A percentile compares a stretch with the other conserved stretches of the same genome.
These are phyloP conservation scores for Dinothrombium tinctorium DNA, from an alignment of 1,140 invertebrate species.

Conservation along the genomic window DNA sequence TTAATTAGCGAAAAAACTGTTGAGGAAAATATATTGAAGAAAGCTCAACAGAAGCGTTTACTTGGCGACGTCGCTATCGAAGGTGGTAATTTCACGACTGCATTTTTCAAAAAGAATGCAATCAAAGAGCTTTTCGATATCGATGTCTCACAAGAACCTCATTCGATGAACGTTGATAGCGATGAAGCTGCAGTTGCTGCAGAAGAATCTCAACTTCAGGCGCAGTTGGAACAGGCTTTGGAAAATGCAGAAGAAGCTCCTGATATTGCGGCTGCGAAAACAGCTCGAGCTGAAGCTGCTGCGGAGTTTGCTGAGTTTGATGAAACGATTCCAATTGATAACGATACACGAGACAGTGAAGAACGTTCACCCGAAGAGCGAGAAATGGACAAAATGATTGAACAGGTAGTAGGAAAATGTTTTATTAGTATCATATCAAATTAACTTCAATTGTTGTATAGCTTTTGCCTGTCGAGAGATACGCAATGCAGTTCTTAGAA, in stretches of 20 bases:
- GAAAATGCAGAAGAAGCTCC: conserved; percentile 81
- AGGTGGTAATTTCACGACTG: conserved; percentile 94
- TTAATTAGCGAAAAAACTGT: conserved; percentile 88
- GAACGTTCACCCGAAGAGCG: conserved; percentile 54
- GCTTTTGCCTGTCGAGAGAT: conserved; percentile 71
- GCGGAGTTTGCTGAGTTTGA: conserved; percentile 89
- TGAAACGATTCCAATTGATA: conserved; percentile 74
- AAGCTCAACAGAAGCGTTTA: conserved; percentile 89
- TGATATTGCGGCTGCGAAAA: conserved; percentile 69
- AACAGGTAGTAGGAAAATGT: conserved; percentile 34
- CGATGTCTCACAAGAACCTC: conserved; percentile 19
- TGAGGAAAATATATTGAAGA: conserved; percentile 97
- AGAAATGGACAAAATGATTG: conserved; percentile 52
- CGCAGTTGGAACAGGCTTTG: conserved; percentile 31
- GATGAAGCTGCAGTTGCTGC: background rate
- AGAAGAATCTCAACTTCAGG: background rate
- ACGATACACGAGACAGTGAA: conserved; percentile 29
- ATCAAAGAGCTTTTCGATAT: conserved; percentile 78
- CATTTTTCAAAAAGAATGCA: conserved; percentile 79
- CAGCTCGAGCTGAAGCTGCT: conserved; percentile 69
- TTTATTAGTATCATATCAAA: background rate
- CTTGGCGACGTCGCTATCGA: conserved; percentile 94
- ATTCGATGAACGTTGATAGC: conserved; percentile 5
- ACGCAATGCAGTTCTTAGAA: conserved; percentile 78
- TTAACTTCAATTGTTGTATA: conserved; percentile 21